Percentiles rank a stretch among this genome's conserved stretches.
Conservation (phyloP, 2,113 vertebrate species). For the Leptobrachium ailaonicum region DNA sequence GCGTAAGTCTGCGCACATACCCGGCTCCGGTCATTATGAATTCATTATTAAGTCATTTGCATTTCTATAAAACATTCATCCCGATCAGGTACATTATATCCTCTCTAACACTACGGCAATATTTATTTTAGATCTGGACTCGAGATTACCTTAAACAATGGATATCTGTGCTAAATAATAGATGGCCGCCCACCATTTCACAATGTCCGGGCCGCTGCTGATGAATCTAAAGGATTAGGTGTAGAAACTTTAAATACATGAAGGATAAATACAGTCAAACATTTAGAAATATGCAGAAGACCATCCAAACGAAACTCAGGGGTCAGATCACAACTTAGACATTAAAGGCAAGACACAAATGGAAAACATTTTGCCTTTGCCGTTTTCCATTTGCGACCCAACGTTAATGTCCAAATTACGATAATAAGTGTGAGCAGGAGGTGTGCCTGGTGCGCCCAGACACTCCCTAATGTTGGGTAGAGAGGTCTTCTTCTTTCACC, state of each 20-base stretch:
- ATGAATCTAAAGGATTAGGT: not conserved
- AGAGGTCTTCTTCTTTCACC: too few relatives aligned
- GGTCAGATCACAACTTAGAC: not conserved
- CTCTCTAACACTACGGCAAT: conserved; percentile 20
- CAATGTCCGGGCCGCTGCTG: conserved; percentile 8
- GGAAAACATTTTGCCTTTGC: too few relatives aligned
- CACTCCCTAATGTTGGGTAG: too few relatives aligned
- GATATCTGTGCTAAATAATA: conserved; percentile 41
- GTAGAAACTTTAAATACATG: too few relatives aligned
- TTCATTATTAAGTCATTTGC: conserved; percentile 15
- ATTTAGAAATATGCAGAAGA: not conserved
- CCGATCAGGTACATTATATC: conserved; percentile 21
- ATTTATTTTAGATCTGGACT: conserved; percentile 33
- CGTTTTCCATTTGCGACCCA: too few relatives aligned
- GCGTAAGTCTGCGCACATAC: not conserved
- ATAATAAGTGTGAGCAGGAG: too few relatives aligned
- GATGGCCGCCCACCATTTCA: conserved; percentile 23
- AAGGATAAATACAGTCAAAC: too few relatives aligned
- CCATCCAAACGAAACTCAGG: not conserved
- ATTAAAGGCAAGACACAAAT: too few relatives aligned
- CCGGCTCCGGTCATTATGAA: not conserved
- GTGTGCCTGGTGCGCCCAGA: too few relatives aligned
- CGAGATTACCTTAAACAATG: conserved; percentile 42
- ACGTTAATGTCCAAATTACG: too few relatives aligned
- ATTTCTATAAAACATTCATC: conserved; percentile 20